A percentile compares a stretch with the other conserved stretches of the same genome.
Conservation (phyloP, 2,113 vertebrate genomes). For the Origma solitaria region DNA sequence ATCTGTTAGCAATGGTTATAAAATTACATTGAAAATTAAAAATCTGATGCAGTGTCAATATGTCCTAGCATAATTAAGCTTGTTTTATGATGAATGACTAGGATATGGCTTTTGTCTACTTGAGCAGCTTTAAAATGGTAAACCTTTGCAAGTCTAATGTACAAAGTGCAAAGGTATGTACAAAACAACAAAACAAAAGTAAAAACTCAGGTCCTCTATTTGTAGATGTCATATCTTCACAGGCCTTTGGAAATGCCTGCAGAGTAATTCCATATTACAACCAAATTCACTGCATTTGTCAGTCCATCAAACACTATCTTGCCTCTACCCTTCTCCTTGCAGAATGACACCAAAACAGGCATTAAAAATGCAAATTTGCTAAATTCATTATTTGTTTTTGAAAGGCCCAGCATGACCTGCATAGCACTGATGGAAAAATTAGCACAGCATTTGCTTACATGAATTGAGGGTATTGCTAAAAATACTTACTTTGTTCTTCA, state of each 20-base stretch:
- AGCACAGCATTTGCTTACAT: not conserved
- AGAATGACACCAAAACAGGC: not conserved
- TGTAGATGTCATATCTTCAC: not conserved
- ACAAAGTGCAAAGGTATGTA: not conserved
- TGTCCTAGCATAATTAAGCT: conserved; percentile 41
- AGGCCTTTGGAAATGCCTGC: not conserved
- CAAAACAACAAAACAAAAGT: not conserved
- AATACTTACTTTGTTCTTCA: not conserved
- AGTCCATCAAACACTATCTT: not conserved
- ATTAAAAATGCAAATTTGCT: not conserved
- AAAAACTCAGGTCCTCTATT: not conserved
- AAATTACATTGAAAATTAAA: conserved; percentile 48
- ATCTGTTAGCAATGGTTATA: conserved; percentile 52
- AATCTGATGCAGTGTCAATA: conserved; percentile 32
- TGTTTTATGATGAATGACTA: conserved; percentile 25
- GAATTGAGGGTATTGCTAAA: not conserved
- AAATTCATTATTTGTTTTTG: not conserved
- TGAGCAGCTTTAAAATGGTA: not conserved
- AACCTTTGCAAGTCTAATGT: not conserved
- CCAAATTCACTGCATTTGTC: not conserved
- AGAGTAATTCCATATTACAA: not conserved
- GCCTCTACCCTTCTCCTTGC: not conserved
- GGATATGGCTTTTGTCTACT: conserved; percentile 1
- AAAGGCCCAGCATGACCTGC: not conserved
- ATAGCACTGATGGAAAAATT: not conserved